phyloP scores from a whole-genome alignment of 64 coral and sea anemone species.

The Montipora foliosa region DNA sequence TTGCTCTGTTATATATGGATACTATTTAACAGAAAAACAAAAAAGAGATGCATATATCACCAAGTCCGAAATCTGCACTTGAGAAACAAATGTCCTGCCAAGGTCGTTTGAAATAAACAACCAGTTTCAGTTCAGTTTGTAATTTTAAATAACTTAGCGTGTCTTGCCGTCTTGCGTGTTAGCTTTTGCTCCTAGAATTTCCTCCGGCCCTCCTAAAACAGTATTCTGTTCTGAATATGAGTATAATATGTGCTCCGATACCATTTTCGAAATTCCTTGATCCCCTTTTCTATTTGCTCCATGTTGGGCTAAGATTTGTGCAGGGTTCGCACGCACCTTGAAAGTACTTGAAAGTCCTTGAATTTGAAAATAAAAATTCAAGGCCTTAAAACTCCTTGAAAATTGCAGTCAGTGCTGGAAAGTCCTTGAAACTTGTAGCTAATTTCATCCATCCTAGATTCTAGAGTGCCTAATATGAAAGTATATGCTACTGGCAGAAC shows the following conservation, averaged over 20 bases:
- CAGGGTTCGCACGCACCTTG: too few species aligned
- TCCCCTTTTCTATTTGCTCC: slow-evolving; percentile 52
- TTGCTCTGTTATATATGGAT: too few species aligned
- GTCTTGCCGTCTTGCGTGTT: neutral
- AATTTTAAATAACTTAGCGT: neutral
- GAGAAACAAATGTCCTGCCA: neutral
- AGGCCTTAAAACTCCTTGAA: too few species aligned
- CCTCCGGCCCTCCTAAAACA: neutral
- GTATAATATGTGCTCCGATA: slow-evolving; percentile 20
- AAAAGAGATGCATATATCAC: neutral
- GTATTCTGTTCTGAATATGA: neutral
- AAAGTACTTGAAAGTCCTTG: too few species aligned
- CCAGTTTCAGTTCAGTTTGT: neutral
- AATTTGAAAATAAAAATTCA: too few species aligned
- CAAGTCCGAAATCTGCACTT: neutral
- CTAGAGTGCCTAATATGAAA: too few species aligned
- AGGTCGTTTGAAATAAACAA: neutral
- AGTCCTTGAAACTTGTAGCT: too few species aligned
- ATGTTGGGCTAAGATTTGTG: slow-evolving; percentile 44
- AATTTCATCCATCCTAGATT: too few species aligned
- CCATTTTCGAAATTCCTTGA: slow-evolving; percentile 47
- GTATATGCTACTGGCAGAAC: too few species aligned
- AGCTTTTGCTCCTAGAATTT: neutral
- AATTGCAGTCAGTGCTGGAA: too few species aligned
- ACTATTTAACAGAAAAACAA: too few species aligned